These are phyloP conservation scores for Bucorvus abyssinicus DNA, from an alignment of 2,797 vertebrate species.

Conservation along the genomic window DNA sequence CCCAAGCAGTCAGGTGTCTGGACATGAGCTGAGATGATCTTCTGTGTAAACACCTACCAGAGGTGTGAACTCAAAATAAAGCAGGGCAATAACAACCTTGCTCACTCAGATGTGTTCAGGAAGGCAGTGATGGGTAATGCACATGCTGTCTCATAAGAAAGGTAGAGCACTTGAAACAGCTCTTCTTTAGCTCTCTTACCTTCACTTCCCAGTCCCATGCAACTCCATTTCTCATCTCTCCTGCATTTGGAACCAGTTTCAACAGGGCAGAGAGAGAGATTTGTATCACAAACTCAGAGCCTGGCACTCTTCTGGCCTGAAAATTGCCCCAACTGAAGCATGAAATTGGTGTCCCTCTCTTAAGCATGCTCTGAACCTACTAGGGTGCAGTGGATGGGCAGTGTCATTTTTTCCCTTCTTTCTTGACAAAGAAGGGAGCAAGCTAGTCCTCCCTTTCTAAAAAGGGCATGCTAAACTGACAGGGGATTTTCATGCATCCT, in stretches of 20 bases:
- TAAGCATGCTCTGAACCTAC: not conserved
- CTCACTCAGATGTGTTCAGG: not conserved
- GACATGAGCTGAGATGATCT: not conserved
- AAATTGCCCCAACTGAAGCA: not conserved
- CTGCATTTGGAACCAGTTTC: not conserved
- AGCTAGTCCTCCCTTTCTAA: not conserved
- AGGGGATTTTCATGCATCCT: not conserved
- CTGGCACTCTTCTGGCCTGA: not conserved
- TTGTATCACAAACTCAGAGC: rapidly evolving
- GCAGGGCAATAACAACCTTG: not conserved
- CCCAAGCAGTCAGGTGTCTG: not conserved
- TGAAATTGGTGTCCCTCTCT: not conserved
- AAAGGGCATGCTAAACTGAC: not conserved
- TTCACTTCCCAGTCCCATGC: not conserved
- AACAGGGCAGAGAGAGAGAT: not conserved
- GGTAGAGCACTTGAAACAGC: not conserved
- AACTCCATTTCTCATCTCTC: not conserved
- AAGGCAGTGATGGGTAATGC: rapidly evolving
- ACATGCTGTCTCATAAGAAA: rapidly evolving
- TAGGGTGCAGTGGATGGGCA: not conserved
- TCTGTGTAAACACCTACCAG: not conserved
- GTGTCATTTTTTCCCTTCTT: not conserved
- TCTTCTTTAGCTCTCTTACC: not conserved
- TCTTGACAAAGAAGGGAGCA: not conserved
- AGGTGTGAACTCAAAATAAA: not conserved